Base-by-base conservation (phyloP, 2,888 invertebrate species). In the Netelia melanura region DNA sequence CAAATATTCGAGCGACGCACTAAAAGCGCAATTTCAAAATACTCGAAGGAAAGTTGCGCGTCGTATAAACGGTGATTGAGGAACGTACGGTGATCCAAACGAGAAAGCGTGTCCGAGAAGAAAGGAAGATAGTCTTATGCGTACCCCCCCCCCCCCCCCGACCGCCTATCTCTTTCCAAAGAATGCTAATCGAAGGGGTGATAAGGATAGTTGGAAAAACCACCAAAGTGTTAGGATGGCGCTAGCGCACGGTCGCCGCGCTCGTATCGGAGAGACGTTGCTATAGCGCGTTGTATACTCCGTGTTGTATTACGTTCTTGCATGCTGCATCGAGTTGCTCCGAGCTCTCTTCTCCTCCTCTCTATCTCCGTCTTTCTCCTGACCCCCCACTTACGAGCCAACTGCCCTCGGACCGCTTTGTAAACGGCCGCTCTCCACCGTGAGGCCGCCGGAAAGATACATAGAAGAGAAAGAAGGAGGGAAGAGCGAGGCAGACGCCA, bases 391-490 rank as follows among this genome's bases (percentile, higher is more conserved):
- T 70, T 25, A n/a, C 38, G 61, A 23, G 67, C 64, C 67, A 65
- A 78, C 64, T 62, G 23, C 65, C 72, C 58, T 23, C 61, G 56
- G 62, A 79, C 62, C 76, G 67, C 83, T 84, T 85, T 85, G 84
- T 87, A 84, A 64, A 87, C 86, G 85, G 86, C 85, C 85, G 85
- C 77, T 65, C 77, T 65, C 77, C 74, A 70, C 77, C 81, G 74
- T 81, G 62, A 75, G 67, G 79, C 48, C 58, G 58, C 61, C 23
- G 67, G 54, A 71, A 67, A 83, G 56, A 84, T 58, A 64, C 38
- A 77, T 21, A 48, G 64, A 54, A 76, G 58, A 30, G 58, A 30
- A 70, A 65, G 68, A 77, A 76, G 43, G 75, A 61, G 21, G 21
- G 21, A 21, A 21, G 76, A 70, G 78, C 76, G 71, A 84, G 80